phyloP scores from a whole-genome alignment of 2,797 vertebrate genomes.

The Setipinna tenuifilis region DNA sequence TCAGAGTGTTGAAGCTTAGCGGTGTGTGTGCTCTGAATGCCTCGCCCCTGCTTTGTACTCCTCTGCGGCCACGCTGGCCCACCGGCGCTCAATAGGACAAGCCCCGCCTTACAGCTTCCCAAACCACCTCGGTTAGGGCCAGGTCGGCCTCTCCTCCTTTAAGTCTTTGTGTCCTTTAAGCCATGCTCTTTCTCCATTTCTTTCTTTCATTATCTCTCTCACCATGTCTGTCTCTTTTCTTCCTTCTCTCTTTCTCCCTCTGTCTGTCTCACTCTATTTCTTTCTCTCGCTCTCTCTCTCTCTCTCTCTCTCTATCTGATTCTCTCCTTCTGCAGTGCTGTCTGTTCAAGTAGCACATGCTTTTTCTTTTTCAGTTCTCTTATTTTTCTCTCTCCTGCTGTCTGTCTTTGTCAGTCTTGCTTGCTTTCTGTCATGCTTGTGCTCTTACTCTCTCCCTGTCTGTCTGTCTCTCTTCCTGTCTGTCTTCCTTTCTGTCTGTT shows the following conservation, averaged over 20 bases:
- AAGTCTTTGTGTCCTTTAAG: neutral
- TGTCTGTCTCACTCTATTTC: neutral
- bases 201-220: neutral
- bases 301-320: neutral
- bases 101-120: neutral
- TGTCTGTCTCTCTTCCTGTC: neutral
- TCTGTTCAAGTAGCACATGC: neutral
- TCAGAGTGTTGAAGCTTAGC: neutral
- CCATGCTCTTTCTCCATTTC: neutral
- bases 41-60: neutral
- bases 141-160: neutral
- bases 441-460: neutral
- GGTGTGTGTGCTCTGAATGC: neutral
- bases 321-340: neutral
- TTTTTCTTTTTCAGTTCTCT: neutral
- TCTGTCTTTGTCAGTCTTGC: neutral
- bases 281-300: neutral
- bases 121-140: neutral
- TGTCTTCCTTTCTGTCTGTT: neutral
- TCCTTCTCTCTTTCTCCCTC: neutral
- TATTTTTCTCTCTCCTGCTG: neutral
- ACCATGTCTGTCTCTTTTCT: neutral
- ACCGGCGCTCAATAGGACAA: neutral
- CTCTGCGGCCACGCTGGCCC: neutral
- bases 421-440: neutral